A percentile compares a stretch with the other conserved stretches of the same genome.
phyloP scores from a whole-genome alignment of 2,888 invertebrate genomes.

The Monopis laevigella region DNA sequence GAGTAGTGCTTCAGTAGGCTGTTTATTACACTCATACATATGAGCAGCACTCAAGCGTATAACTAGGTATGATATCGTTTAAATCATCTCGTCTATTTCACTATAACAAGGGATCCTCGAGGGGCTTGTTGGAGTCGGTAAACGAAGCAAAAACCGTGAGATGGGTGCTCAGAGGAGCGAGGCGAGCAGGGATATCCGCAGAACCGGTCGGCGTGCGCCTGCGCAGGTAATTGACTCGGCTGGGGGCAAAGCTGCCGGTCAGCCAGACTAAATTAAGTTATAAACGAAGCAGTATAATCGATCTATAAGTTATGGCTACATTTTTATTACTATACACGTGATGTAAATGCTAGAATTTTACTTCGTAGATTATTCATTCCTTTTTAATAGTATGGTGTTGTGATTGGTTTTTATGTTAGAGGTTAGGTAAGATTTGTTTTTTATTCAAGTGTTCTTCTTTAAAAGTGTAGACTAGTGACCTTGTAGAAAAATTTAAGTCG shows the following conservation, averaged over 20 bases:
- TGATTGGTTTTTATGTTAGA: too few relatives aligned
- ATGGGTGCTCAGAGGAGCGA: conserved; percentile 33
- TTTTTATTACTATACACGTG: conserved; percentile 30
- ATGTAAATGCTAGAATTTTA: too few relatives aligned
- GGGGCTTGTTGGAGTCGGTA: conserved; percentile 21
- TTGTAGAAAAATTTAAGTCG: too few relatives aligned
- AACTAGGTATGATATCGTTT: conserved; percentile 11
- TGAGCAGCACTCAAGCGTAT: conserved; percentile 14
- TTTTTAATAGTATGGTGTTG: too few relatives aligned
- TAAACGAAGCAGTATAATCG: conserved; percentile 44
- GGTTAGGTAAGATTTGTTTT: too few relatives aligned
- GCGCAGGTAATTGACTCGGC: conserved; percentile 55
- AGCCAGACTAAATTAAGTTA: conserved; percentile 21
- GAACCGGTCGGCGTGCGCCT: conserved; percentile 54
- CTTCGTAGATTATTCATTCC: too few relatives aligned
- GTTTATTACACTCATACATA: too few relatives aligned
- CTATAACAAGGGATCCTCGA: conserved; percentile 29
- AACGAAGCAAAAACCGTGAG: conserved; percentile 43
- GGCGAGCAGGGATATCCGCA: conserved; percentile 32
- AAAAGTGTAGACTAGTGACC: too few relatives aligned
- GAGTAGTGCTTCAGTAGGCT: conserved; percentile 19
- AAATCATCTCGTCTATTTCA: conserved; percentile 19
- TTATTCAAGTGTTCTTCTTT: too few relatives aligned
- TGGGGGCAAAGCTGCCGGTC: conserved; percentile 24
- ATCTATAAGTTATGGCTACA: conserved; percentile 34